Conservation (phyloP, 2,113 vertebrate genomes). For the Varanus salvator region DNA sequence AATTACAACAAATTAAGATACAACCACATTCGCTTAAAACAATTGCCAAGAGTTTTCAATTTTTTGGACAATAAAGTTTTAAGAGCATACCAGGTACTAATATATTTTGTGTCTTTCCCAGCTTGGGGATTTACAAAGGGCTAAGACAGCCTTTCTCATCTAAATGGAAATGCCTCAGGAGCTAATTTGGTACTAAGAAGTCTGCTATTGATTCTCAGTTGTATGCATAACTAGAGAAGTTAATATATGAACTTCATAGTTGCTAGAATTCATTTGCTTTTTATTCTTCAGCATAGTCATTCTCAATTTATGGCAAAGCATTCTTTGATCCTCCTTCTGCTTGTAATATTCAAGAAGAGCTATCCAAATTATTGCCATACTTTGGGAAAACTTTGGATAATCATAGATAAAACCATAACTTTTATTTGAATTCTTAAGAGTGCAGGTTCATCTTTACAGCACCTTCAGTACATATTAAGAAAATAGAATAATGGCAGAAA, state of each 20-base stretch:
- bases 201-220: conserved; percentile 20
- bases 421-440: not conserved
- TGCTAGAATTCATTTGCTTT: not conserved
- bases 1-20: conserved; percentile 62
- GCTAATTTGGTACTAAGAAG: conserved; percentile 2
- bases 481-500: too few relatives aligned
- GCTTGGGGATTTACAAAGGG: conserved; percentile 33
- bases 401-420: not conserved
- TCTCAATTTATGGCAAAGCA: not conserved
- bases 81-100: conserved; percentile 33
- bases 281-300: not conserved
- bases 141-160: conserved; percentile 17
- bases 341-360: not conserved
- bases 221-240: not conserved
- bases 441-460: not conserved
- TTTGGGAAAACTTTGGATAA: not conserved
- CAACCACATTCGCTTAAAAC: conserved; percentile 46
- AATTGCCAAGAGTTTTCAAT: conserved; percentile 46
- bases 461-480: not conserved
- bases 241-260: not conserved
- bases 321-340: not conserved
- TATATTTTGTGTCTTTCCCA: conserved; percentile 21
- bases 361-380: not conserved
- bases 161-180: conserved; percentile 40
- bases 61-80: conserved; percentile 54